Base-by-base conservation (phyloP, 2,888 invertebrate species). In the Physocephala rufipes region DNA sequence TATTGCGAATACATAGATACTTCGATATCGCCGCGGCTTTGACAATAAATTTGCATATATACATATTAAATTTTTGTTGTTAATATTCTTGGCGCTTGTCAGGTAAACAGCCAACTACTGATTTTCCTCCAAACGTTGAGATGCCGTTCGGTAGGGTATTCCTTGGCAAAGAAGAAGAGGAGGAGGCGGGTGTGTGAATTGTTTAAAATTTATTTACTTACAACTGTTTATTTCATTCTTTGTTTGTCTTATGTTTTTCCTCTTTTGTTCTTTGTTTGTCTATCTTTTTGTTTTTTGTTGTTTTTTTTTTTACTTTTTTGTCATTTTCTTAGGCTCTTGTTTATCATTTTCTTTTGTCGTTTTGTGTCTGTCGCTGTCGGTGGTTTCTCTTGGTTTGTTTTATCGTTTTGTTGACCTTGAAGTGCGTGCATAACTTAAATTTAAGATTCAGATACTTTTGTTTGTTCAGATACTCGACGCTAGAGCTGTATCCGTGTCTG, bases 341-440 rank as follows among this genome's bases (percentile, higher is more conserved):
- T n/a, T n/a, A 45, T 45, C 45, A 15, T n/a, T 15, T 45, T 45
- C 9, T 45, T 15, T 45, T 9, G 12, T 45, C 45, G 45, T 45
- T 15, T 45, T 15, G 49, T 2, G 12, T 19, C n/a, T 49, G n/a
- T 19, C 49, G 49, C 24, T 16, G 26, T 28, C 58, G 15, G 26
- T 16, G 24, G 16, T 28, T 12, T 1, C 2, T 21, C n/a, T 58
- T 58, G 24, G 5, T 2, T 12, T 24, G 1, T n/a, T 63, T 63
- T 45, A 36, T 26, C 65, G 66, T 53, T 66, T 9, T 12, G 63
- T 63, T 63, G 63, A 63, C 63, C 63, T 63, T 63, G 63, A 63
- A 63, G 47, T 63, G 63, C 63, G 63, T 47, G 47, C 63, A 45
- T 26, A 47, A 24, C 26, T 63, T 24, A 45, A 63, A 58, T 30